Conservation (phyloP, 2,797 vertebrate species). For the Sebastes matsubarae region DNA sequence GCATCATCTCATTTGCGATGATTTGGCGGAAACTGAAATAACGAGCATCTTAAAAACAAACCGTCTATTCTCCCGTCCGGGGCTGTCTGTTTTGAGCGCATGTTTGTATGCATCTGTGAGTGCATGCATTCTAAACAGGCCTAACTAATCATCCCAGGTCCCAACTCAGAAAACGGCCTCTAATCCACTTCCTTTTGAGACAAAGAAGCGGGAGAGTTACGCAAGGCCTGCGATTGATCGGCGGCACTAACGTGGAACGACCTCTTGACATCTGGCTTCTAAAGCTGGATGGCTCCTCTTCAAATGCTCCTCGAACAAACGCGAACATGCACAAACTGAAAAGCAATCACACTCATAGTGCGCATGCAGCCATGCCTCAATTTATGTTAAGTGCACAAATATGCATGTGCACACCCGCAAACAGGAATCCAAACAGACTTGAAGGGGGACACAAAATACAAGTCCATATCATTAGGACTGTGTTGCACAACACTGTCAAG, state of each 20-base stretch:
- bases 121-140: slow-evolving; percentile 78
- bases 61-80: slow-evolving; percentile 43
- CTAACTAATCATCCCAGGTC: slow-evolving; percentile 78
- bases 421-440: not conserved
- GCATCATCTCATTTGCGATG: slow-evolving; percentile 44
- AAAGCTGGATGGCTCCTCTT: slow-evolving; percentile 71
- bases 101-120: slow-evolving; percentile 74
- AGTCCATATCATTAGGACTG: not conserved
- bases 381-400: slow-evolving; percentile 21
- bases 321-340: slow-evolving; percentile 66
- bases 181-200: slow-evolving; percentile 81
- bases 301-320: slow-evolving; percentile 62
- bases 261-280: slow-evolving; percentile 79
- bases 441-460: not conserved
- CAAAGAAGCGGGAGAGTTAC: slow-evolving; percentile 77
- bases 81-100: slow-evolving; percentile 54
- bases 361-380: slow-evolving; percentile 16
- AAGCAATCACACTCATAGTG: slow-evolving; percentile 36
- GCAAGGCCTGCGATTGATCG: slow-evolving; percentile 80
- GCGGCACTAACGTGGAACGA: slow-evolving; percentile 79
- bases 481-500: slow-evolving; percentile 26
- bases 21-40: slow-evolving; percentile 59
- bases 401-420: slow-evolving; percentile 3
- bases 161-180: slow-evolving; percentile 70
- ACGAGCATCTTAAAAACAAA: slow-evolving; percentile 61